Evolutionary conservation across 1,140 invertebrate genomes (phyloP).

Genomic region (Drosophila bocqueti): DNA sequence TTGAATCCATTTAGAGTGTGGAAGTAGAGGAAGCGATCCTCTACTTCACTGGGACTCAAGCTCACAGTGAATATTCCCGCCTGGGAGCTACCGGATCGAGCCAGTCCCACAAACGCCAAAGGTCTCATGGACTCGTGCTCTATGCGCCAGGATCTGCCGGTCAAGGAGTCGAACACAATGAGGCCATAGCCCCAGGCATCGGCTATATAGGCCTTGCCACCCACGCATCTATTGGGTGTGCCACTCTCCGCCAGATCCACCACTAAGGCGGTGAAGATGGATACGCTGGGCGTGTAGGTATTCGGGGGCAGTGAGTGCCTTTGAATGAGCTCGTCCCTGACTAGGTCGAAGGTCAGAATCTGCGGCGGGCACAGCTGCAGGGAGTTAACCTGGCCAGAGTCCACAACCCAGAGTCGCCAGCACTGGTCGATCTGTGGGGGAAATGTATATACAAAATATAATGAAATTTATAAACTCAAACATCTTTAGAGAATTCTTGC

Average conservation of each 20-base stretch:
- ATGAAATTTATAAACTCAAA: background rate
- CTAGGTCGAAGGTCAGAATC: slow-evolving; percentile 88
- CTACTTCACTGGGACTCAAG: slow-evolving; percentile 86
- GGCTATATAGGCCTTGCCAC: slow-evolving; percentile 91
- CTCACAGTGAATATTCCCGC: slow-evolving; percentile 90
- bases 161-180: slow-evolving; percentile 89
- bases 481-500: background rate
- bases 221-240: slow-evolving; percentile 85
- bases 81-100: slow-evolving; percentile 88
- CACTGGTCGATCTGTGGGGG: slow-evolving; percentile 87
- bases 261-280: slow-evolving; percentile 86
- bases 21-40: slow-evolving; percentile 89
- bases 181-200: slow-evolving; percentile 90
- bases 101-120: slow-evolving; percentile 86
- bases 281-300: slow-evolving; percentile 84
- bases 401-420: slow-evolving; percentile 89
- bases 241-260: slow-evolving; percentile 87
- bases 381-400: slow-evolving; percentile 87
- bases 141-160: slow-evolving; percentile 88
- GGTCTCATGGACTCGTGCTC: slow-evolving; percentile 90
- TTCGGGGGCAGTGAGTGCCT: slow-evolving; percentile 86
- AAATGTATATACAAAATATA: background rate
- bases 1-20: slow-evolving; percentile 90
- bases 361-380: slow-evolving; percentile 87
- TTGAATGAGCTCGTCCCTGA: slow-evolving; percentile 86